Conservation (phyloP, 2,113 vertebrate genomes). For the Melospiza georgiana region DNA sequence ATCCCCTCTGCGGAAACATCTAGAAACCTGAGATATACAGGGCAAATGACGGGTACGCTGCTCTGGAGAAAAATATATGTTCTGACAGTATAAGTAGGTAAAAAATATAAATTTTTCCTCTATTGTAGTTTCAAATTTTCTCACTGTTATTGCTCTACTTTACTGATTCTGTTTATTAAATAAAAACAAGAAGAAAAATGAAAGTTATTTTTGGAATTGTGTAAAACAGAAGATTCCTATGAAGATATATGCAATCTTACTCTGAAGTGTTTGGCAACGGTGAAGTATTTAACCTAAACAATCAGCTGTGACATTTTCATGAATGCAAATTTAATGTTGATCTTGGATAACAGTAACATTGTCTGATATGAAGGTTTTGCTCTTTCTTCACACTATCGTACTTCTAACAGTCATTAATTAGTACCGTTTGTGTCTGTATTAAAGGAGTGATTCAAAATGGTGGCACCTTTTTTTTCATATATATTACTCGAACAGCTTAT, state of each 20-base stretch:
- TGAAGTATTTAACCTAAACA: not conserved
- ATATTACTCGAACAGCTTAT: not conserved
- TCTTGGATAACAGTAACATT: not conserved
- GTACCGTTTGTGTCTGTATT: not conserved
- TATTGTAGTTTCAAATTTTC: not conserved
- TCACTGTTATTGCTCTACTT: not conserved
- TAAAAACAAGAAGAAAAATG: not conserved
- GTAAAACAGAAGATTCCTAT: not conserved
- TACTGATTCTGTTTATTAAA: not conserved
- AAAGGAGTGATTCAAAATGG: not conserved
- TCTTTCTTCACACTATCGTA: accelerated
- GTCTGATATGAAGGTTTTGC: not conserved
- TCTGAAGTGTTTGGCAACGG: not conserved
- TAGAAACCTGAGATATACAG: not conserved
- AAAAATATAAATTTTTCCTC: not conserved
- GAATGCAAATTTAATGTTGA: not conserved
- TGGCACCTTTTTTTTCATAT: too few relatives aligned
- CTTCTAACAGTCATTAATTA: not conserved
- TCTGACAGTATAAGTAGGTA: not conserved
- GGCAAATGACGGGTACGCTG: not conserved
- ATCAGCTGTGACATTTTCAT: not conserved
- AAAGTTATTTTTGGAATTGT: not conserved
- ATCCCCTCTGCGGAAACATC: not conserved
- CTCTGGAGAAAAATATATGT: not conserved
- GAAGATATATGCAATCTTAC: not conserved